A percentile compares a stretch with the other conserved stretches of the same genome.
These are phyloP conservation scores for Metallyticus violacea DNA, from an alignment of 2,888 invertebrate species.

Conservation along the genomic window DNA sequence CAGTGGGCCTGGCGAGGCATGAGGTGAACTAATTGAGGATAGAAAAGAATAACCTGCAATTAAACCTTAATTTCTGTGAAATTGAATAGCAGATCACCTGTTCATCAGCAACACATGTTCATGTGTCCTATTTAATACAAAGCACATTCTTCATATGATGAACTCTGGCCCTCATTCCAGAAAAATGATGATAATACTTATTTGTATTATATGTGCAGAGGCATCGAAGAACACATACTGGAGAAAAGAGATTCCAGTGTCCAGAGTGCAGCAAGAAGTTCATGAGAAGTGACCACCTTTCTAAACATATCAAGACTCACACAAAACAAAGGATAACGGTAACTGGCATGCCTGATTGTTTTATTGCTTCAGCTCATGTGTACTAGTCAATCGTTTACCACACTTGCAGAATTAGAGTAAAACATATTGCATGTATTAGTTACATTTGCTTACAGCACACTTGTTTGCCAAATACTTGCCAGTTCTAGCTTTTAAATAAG, in stretches of 20 bases:
- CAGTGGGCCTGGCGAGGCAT: too few species aligned
- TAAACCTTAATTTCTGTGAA: too few species aligned
- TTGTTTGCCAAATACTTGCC: not conserved
- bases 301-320: conserved; percentile 88
- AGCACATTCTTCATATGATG: too few species aligned
- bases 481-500: not conserved
- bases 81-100: too few species aligned
- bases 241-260: conserved; percentile 89
- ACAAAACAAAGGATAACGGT: conserved; percentile 62
- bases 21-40: too few species aligned
- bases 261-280: conserved; percentile 86
- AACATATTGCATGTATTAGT: not conserved
- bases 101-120: too few species aligned
- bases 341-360: conserved; percentile 36
- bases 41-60: too few species aligned
- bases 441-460: not conserved
- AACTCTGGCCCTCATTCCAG: too few species aligned
- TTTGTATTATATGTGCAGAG: conserved; percentile 52
- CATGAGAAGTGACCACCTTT: conserved; percentile 88
- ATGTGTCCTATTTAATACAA: too few species aligned
- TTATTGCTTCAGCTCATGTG: not conserved
- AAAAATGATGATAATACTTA: too few species aligned
- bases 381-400: not conserved
- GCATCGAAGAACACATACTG: conserved; percentile 87
- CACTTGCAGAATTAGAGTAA: not conserved